Evolutionary conservation across 2,113 vertebrate genomes (phyloP), one percentile per base, ranked within the genome.

Genomic region (Actinemys pallida): DNA sequence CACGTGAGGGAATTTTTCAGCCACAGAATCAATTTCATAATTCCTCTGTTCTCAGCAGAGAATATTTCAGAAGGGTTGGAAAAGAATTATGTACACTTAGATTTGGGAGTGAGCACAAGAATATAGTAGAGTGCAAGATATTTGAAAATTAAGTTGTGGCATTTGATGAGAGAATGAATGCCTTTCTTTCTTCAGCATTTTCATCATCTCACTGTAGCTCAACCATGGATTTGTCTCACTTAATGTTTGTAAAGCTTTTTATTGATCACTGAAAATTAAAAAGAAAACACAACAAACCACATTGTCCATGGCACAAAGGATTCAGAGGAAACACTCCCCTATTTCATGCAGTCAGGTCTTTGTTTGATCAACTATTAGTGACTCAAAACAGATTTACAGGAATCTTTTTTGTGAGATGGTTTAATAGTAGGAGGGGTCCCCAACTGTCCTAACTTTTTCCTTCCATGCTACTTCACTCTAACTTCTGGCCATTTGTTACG

Each of bases 321-420:
- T 47, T 47, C 19, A 4, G 31, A 12, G 24, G 1, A 84, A 50
- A 0, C 42, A 8, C 19, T 17, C 2, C 0, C 1, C 20, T 7
- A 0, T 16, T 4, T 12, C 2, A 29, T 8, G n/a, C 47, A 25
- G 6, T 20, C 6, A 17, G 2, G 13, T 17, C 0, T 16, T 85
- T 16, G 2, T 57, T 1, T 24, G 76, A 12, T 3, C 1, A 14
- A 78, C 6, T 25, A 31, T 13, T 69, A 31, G 20, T 11, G 1
- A 72, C 69, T 72, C 69, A 72, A 39, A 72, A 39, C 16, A 22
- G 52, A 17, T 49, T 27, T 62, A 62, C 59, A 62, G 59, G 29
- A 62, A 31, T 31, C 6, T 62, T 35, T 62, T 59, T 35, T 62
- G 6, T 29, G 5, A 86, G 14, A 39, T 0, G 10, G 56, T 27